Evolutionary conservation across 64 coral and sea anemone genomes (phyloP), one percentile per base, ranked within the genome.

Genomic region (Acropora tenuis): DNA sequence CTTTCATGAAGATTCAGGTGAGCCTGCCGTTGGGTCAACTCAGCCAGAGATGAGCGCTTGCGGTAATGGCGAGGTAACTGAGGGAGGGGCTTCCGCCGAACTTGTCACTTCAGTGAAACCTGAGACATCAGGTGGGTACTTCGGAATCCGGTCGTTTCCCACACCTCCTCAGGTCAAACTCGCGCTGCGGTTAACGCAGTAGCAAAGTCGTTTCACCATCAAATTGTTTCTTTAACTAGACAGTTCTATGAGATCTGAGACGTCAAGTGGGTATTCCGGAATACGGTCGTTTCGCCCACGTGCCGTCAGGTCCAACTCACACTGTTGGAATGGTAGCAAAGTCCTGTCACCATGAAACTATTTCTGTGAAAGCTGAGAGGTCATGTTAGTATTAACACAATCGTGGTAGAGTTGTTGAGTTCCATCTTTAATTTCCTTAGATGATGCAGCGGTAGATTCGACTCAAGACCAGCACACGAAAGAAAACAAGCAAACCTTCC

Each of bases 401-500:
- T 55, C 52, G 10, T 30, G 30, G 30, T 30, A 30, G 30, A 30
- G 30, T 30, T 30, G 30, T 55, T 55, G 6, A 55, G 52, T 55
- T 55, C 52, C 0, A 15, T 5, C 4, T 67, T 78, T 75, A 7
- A 41, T 7, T 46, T 90, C 55, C 40, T 50, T 78, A 97, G 95
- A 91, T 88, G 95, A 90, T 71, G 59, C 88, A 63, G 92, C 88
- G 73, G 91, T 87, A 8, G 95, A 97, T 52, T 97, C 95, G 13
- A 97, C 95, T 41, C 95, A 97, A 80, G 90, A 92, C 79, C 95
- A 89, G 48, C 82, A 91, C 48, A 57, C 88, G 2, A 97, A 94
- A 68, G 82, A 85, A 86, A 45, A 9, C 87, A 90, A 73, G 71
- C 77, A 79, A 60, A 87, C 59, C 19, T 68, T 61, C 45, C 75